A percentile compares a stretch with the other conserved stretches of the same genome.
Evolutionary conservation across 1,140 invertebrate genomes (phyloP).

Genomic region (Drosophila grimshawi): DNA sequence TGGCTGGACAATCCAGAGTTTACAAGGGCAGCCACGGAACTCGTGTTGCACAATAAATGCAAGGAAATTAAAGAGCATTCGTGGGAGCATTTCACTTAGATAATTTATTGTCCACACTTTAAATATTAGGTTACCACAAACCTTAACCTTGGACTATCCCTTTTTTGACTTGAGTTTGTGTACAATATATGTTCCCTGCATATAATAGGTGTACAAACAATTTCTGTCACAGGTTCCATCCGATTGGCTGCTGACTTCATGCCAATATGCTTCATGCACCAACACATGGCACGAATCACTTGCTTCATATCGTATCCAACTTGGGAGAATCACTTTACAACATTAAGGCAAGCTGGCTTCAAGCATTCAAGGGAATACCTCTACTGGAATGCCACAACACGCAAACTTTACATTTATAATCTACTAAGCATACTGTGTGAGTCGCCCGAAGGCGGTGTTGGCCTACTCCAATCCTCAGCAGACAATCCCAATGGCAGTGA

Average conservation of each 20-base stretch:
- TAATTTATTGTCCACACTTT: not conserved
- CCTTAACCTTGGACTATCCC: too few relatives aligned
- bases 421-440: constrained; percentile 87
- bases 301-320: constrained; percentile 96
- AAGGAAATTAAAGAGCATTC: constrained; percentile 89
- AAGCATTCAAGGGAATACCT: constrained; percentile 93
- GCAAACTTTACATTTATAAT: constrained; percentile 93
- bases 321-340: constrained; percentile 97
- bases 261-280: constrained; percentile 87
- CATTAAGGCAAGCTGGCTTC: constrained; percentile 95
- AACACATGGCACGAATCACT: constrained; percentile 91
- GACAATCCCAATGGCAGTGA: constrained; percentile 99
- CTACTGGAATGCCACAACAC: constrained; percentile 97
- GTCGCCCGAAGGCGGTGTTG: constrained; percentile 95
- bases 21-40: constrained; percentile 90
- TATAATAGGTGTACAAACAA: constrained; percentile 88
- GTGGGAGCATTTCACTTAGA: constrained; percentile 84
- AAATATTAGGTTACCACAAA: too few relatives aligned
- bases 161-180: too few relatives aligned
- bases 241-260: constrained; percentile 93
- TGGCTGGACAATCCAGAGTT: constrained; percentile 93
- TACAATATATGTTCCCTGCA: not conserved
- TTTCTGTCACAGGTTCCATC: constrained; percentile 97
- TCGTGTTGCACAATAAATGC: constrained; percentile 95
- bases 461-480: constrained; percentile 98